Evolutionary conservation across 2,797 vertebrate genomes (phyloP).

Genomic region (Rhodeus uyekii): DNA sequence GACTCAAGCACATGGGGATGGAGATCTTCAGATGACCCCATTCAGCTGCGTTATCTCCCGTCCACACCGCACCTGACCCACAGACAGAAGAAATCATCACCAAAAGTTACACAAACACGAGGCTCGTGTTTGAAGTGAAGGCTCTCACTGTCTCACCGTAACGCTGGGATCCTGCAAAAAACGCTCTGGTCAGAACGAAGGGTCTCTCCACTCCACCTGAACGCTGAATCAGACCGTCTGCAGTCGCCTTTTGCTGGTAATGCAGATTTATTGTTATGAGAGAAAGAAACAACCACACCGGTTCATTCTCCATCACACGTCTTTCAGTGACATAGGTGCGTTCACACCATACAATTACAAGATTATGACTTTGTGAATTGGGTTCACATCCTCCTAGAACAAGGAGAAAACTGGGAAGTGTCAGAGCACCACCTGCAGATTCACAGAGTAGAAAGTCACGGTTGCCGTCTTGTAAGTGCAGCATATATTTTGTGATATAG

Average conservation of each 20-base stretch:
- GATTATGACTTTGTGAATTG: too few species aligned
- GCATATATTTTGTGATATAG: too few species aligned
- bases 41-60: slow-evolving; percentile 92
- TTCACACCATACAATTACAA: neutral
- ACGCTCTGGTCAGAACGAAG: slow-evolving; percentile 87
- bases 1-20: slow-evolving; percentile 92
- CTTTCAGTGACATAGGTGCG: neutral
- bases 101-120: neutral
- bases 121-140: neutral
- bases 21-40: slow-evolving; percentile 92
- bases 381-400: neutral
- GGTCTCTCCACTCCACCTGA: slow-evolving; percentile 86
- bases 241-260: slow-evolving; percentile 88
- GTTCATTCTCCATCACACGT: neutral
- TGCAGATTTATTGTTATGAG: neutral
- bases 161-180: slow-evolving; percentile 93
- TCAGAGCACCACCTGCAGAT: too few species aligned
- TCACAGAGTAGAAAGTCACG: neutral
- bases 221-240: slow-evolving; percentile 83
- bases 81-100: neutral
- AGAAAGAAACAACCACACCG: neutral
- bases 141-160: slow-evolving; percentile 83
- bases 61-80: slow-evolving; percentile 89
- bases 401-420: too few species aligned
- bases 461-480: neutral